phyloP scores from a whole-genome alignment of 2,797 vertebrate species.

The Xyrichtys novacula region DNA sequence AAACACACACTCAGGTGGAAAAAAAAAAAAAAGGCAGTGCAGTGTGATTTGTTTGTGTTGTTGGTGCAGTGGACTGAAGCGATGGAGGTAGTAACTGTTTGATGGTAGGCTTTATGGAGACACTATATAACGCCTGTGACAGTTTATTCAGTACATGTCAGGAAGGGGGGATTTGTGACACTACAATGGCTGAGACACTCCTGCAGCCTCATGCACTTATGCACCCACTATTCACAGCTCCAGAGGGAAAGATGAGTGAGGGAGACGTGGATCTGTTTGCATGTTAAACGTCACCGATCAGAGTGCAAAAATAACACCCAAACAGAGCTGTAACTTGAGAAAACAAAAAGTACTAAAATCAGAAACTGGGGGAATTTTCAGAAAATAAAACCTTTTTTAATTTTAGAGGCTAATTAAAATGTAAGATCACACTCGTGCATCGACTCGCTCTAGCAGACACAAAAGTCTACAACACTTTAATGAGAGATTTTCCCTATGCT shows the following conservation, averaged over 20 bases:
- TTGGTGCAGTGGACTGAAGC: conserved; percentile 80
- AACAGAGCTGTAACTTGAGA: conserved; percentile 39
- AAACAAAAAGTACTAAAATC: conserved; percentile 39
- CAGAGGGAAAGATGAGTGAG: conserved; percentile 35
- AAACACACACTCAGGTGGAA: conserved; percentile 58
- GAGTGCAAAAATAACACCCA: background rate
- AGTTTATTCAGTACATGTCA: conserved; percentile 83
- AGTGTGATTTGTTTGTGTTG: conserved; percentile 81
- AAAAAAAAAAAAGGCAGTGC: conserved; percentile 46
- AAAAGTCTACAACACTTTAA: conserved; percentile 44
- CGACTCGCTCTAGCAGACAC: conserved; percentile 20
- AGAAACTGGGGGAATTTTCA: conserved; percentile 13
- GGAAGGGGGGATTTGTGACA: conserved; percentile 78
- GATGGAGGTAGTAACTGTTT: conserved; percentile 81
- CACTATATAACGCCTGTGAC: conserved; percentile 81
- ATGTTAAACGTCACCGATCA: conserved; percentile 63
- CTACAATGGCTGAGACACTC: conserved; percentile 70
- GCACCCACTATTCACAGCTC: conserved; percentile 50
- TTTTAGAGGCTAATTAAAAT: conserved; percentile 30
- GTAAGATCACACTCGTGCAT: conserved; percentile 13
- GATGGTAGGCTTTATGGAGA: conserved; percentile 83
- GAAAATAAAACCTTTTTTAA: conserved; percentile 16
- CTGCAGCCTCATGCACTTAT: conserved; percentile 63
- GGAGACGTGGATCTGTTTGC: conserved; percentile 55
- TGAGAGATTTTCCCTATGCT: conserved; percentile 32